Conservation (phyloP, 2,888 invertebrate species). For the Parascotia fuliginaria region DNA sequence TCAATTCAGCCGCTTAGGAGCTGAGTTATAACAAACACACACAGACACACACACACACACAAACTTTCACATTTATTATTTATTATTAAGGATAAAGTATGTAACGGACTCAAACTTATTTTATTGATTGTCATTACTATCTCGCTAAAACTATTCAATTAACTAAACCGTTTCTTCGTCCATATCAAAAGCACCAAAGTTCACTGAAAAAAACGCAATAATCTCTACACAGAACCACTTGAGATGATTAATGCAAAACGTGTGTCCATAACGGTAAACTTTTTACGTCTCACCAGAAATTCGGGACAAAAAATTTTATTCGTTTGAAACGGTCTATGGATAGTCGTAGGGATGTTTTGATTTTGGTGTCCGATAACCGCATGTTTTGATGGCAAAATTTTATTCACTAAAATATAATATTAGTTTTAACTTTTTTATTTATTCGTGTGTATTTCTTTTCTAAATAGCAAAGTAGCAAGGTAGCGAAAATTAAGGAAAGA, state of each 20-base stretch:
- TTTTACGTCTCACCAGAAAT: constrained; percentile 54
- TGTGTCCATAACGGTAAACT: constrained; percentile 73
- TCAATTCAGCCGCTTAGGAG: no score
- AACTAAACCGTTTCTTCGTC: neutral
- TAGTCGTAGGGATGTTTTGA: constrained; percentile 43
- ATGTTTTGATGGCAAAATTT: constrained; percentile 27
- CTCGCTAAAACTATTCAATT: neutral
- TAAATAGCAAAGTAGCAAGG: neutral
- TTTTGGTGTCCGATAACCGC: constrained; percentile 36
- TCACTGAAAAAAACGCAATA: constrained; percentile 45
- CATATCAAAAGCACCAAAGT: constrained; percentile 8
- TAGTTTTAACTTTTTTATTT: neutral
- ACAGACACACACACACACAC: no score
- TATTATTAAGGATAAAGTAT: no score
- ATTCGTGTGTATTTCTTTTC: neutral
- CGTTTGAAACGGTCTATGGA: constrained; percentile 41
- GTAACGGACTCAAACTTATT: no score
- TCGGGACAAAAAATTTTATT: constrained; percentile 46
- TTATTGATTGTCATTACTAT: no score
- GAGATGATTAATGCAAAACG: constrained; percentile 79
- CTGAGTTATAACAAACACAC: no score
- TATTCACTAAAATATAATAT: neutral
- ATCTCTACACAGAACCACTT: constrained; percentile 58
- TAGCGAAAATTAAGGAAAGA: no score
- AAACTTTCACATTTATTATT: no score